A percentile compares a stretch with the other conserved stretches of the same genome.
Conservation (phyloP, 2,113 vertebrate genomes). For the Formicarius rufipectus region DNA sequence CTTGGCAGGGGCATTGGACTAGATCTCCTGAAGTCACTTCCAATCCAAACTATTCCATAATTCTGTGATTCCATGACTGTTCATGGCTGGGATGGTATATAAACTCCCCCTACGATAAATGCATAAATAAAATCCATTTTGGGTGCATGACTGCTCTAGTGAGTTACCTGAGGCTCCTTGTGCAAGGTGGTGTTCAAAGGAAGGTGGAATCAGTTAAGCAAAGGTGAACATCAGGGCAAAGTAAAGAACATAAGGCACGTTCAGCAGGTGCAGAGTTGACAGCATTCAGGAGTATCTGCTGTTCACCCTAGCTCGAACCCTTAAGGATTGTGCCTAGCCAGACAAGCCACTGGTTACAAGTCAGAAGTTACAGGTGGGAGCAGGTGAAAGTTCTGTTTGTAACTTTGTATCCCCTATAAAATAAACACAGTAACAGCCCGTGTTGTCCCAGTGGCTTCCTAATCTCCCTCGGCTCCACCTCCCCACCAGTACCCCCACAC, state of each 20-base stretch:
- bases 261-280: neutral
- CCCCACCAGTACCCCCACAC: rapidly evolving
- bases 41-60: neutral
- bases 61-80: neutral
- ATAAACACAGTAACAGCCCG: neutral
- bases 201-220: neutral
- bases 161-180: neutral
- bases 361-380: neutral
- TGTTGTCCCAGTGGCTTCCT: neutral
- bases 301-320: neutral
- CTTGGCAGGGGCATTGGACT: neutral
- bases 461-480: rapidly evolving
- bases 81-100: no score
- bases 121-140: neutral
- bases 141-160: no score
- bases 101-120: no score
- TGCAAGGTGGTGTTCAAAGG: neutral
- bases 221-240: neutral
- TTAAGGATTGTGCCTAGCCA: neutral
- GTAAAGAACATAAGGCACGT: neutral
- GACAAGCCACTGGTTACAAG: neutral
- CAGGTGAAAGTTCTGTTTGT: neutral
- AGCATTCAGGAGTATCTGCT: neutral
- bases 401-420: neutral
- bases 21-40: neutral